Percentiles rank a stretch among this genome's conserved stretches.
Evolutionary conservation across 2,888 invertebrate species (phyloP).

Genomic region (Leptura quadrifasciata): DNA sequence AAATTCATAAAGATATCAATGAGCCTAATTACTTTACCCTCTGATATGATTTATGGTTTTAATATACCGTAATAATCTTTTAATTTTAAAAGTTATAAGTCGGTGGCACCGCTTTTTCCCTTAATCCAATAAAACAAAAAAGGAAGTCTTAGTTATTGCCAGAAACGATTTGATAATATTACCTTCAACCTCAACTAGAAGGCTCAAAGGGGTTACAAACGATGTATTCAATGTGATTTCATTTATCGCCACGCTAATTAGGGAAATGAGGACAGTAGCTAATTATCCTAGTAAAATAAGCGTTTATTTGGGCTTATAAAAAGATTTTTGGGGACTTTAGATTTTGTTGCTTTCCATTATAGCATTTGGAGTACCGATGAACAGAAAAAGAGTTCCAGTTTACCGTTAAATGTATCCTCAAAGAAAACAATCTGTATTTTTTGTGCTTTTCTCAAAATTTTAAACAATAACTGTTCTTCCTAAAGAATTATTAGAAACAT

Average conservation of each 20-base stretch:
- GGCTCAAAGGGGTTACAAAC: neutral
- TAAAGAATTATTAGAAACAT: too few relatives aligned
- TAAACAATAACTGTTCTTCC: too few relatives aligned
- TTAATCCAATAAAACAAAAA: slow-evolving; percentile 31
- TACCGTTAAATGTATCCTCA: too few relatives aligned
- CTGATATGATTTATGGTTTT: slow-evolving; percentile 66
- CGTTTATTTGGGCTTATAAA: too few relatives aligned
- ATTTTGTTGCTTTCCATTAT: too few relatives aligned
- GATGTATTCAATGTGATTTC: neutral
- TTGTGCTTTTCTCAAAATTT: too few relatives aligned
- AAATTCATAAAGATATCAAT: slow-evolving; percentile 71
- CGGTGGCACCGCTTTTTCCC: slow-evolving; percentile 44
- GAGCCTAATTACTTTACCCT: slow-evolving; percentile 66
- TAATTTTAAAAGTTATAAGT: slow-evolving; percentile 60
- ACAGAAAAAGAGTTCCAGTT: too few relatives aligned
- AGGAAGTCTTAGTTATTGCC: slow-evolving; percentile 16
- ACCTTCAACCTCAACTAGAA: neutral
- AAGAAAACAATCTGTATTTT: too few relatives aligned
- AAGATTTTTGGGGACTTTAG: too few relatives aligned
- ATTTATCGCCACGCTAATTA: neutral
- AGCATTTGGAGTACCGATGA: too few relatives aligned
- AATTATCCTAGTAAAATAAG: too few relatives aligned
- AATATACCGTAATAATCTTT: slow-evolving; percentile 65
- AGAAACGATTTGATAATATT: slow-evolving; percentile 8
- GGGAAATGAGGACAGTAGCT: too few relatives aligned